phyloP scores from a whole-genome alignment of 2,888 invertebrate species.

The Cheilosia vernalis region DNA sequence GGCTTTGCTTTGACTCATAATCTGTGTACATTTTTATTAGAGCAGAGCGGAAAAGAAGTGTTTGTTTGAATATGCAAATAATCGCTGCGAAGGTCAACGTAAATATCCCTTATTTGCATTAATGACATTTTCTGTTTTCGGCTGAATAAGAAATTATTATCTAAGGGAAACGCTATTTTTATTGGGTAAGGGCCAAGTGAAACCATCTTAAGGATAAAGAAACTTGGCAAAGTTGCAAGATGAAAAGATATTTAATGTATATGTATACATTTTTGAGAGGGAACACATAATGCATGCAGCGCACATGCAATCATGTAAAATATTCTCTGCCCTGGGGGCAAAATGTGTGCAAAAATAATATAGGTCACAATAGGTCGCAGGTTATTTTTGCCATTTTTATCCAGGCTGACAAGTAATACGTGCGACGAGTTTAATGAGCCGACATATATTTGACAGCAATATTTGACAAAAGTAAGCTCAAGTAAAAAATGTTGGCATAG shows the following conservation, averaged over 20 bases:
- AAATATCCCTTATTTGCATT: constrained; percentile 41
- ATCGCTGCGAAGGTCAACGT: constrained; percentile 26
- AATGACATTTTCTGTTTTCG: constrained; percentile 45
- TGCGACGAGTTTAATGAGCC: constrained; percentile 59
- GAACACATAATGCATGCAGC: constrained; percentile 24
- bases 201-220: constrained; percentile 29
- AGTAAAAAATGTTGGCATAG: not conserved
- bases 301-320: constrained; percentile 57
- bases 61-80: constrained; percentile 52
- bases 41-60: not conserved
- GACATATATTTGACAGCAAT: not conserved
- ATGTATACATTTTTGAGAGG: constrained; percentile 25
- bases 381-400: not conserved
- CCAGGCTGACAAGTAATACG: constrained; percentile 53
- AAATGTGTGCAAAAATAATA: constrained; percentile 27
- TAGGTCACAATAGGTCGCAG: constrained; percentile 43
- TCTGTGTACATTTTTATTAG: constrained; percentile 36
- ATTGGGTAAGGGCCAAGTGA: constrained; percentile 41
- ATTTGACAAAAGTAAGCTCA: constrained; percentile 14
- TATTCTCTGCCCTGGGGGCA: constrained; percentile 11
- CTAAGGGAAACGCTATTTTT: constrained; percentile 9
- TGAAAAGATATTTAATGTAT: too few relatives aligned
- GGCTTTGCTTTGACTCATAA: constrained; percentile 52
- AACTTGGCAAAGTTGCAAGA: constrained; percentile 50
- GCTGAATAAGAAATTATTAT: constrained; percentile 28